These are phyloP conservation scores for Sebastes minor DNA, from an alignment of 2,797 vertebrate species.

Conservation along the genomic window DNA sequence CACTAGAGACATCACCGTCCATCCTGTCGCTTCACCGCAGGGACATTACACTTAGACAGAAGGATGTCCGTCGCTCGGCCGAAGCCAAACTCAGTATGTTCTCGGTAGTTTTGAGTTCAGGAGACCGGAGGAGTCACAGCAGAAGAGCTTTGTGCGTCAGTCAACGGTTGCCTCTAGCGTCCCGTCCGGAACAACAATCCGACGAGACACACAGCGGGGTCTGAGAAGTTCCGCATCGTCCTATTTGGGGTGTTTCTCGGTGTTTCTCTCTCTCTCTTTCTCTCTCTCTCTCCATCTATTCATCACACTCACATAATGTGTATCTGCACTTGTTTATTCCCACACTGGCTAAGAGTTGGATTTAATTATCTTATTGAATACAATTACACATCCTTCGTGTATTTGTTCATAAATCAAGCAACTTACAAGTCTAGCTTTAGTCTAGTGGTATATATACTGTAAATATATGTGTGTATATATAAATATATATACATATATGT, in stretches of 20 bases:
- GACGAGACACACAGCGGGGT: not conserved
- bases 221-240: slow-evolving; percentile 44
- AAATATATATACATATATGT: not conserved
- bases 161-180: slow-evolving; percentile 39
- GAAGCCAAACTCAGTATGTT: not conserved
- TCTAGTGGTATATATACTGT: too few relatives aligned
- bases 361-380: not conserved
- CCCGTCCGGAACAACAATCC: slow-evolving; percentile 62
- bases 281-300: too few relatives aligned
- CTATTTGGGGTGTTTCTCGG: not conserved
- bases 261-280: rapidly evolving
- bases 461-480: too few relatives aligned
- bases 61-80: not conserved
- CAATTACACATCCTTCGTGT: not conserved
- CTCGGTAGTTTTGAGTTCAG: not conserved
- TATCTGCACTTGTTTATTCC: not conserved
- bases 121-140: slow-evolving; percentile 1
- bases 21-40: slow-evolving; percentile 32
- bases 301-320: not conserved
- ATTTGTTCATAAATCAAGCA: not conserved
- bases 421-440: not conserved
- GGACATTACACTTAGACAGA: slow-evolving; percentile 32
- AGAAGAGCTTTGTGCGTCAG: slow-evolving; percentile 63
- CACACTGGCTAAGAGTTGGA: not conserved
- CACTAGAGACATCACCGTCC: slow-evolving; percentile 67